Conservation (phyloP, 2,888 invertebrate species). For the Sympetrum striolatum region DNA sequence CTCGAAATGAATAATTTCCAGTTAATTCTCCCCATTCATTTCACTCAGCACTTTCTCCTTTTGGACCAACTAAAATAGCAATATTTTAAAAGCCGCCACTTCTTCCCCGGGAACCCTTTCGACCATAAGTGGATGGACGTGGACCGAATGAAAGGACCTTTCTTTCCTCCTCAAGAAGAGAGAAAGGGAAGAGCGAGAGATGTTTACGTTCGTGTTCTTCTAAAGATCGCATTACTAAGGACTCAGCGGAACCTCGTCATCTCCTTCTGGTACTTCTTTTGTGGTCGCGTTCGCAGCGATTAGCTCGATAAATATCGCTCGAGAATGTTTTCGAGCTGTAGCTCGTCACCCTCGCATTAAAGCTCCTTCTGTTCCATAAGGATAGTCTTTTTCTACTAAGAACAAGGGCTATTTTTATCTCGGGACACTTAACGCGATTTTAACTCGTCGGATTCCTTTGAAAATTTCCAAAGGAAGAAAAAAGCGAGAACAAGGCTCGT, state of each 20-base stretch:
- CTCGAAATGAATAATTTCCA: neutral
- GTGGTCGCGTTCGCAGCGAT: neutral
- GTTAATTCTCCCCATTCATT: neutral
- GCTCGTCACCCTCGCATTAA: neutral
- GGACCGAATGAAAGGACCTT: neutral
- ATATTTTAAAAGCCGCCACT: neutral
- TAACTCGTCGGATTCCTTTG: neutral
- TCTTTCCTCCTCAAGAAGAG: neutral
- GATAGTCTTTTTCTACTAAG: neutral
- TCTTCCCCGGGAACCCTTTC: neutral
- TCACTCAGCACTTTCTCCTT: neutral
- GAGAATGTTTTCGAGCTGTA: neutral
- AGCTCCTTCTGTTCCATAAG: neutral
- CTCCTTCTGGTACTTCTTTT: neutral
- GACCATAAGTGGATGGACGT: neutral
- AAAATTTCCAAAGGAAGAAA: neutral
- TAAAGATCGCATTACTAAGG: neutral
- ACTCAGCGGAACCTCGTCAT: neutral
- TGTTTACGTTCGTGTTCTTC: neutral
- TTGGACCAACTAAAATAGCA: neutral
- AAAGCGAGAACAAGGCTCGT: neutral
- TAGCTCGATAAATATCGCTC: neutral
- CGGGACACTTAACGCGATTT: neutral
- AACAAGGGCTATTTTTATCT: neutral
- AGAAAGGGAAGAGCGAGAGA: neutral